Percentiles rank a stretch among this genome's conserved stretches.
Conservation (phyloP, 2,888 invertebrate genomes). For the Drepana falcataria region DNA sequence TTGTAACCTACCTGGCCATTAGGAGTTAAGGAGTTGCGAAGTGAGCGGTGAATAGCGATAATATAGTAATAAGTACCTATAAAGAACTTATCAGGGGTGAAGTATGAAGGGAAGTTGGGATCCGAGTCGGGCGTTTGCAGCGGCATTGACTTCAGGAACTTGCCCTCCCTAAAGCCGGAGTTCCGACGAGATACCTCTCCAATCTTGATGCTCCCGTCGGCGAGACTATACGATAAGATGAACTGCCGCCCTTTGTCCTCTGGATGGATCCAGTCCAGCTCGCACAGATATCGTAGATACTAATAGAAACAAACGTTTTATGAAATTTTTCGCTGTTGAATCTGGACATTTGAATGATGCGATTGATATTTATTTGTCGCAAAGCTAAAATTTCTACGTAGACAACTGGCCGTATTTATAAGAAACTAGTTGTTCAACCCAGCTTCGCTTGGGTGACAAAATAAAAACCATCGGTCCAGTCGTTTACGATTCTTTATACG, state of each 20-base stretch:
- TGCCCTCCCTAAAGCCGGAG: conserved; percentile 87
- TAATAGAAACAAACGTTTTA: conserved; percentile 18
- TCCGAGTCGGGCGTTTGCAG: conserved; percentile 84
- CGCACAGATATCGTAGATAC: conserved; percentile 85
- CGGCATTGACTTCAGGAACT: conserved; percentile 83
- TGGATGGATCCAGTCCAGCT: conserved; percentile 87
- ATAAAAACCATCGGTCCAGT: too few relatives aligned
- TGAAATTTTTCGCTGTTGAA: too few relatives aligned
- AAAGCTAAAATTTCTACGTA: too few relatives aligned
- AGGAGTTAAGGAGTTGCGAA: too few relatives aligned
- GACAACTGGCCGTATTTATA: too few relatives aligned
- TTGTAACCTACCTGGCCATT: too few relatives aligned
- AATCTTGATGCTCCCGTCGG: conserved; percentile 86
- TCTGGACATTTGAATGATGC: too few relatives aligned
- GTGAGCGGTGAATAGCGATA: too few relatives aligned
- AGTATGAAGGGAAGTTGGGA: conserved; percentile 85
- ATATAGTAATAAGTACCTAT: conserved; percentile 74
- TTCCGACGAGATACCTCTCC: conserved; percentile 85
- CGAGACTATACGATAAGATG: conserved; percentile 85
- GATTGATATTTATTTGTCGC: too few relatives aligned
- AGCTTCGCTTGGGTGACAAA: too few relatives aligned
- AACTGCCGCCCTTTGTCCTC: conserved; percentile 88
- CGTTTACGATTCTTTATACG: too few relatives aligned
- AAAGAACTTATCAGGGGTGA: conserved; percentile 87
- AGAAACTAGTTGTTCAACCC: too few relatives aligned